phyloP scores from a whole-genome alignment of 2,113 vertebrate species.

The Psilopogon haemacephalus region DNA sequence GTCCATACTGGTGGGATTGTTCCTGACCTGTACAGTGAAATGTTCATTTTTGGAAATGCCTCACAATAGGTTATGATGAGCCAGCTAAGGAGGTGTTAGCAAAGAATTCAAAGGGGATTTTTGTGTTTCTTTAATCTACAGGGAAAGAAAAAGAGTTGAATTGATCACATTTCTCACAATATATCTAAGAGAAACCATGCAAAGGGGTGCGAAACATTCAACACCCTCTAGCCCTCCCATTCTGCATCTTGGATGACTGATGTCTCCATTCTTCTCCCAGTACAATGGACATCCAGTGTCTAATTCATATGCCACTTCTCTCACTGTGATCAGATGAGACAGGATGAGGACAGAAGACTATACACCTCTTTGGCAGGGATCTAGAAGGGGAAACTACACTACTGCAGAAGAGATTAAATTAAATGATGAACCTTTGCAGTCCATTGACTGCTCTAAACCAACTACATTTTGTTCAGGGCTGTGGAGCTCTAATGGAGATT shows the following conservation, averaged over 20 bases:
- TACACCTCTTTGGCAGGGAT: not conserved
- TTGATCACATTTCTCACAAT: not conserved
- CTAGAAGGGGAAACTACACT: not conserved
- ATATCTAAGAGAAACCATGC: not conserved
- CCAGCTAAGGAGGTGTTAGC: not conserved
- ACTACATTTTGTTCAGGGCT: not conserved
- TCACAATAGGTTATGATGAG: not conserved
- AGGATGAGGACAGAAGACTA: not conserved
- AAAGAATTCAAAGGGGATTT: not conserved
- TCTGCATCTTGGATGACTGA: not conserved
- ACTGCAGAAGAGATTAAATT: not conserved
- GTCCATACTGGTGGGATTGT: rapidly evolving
- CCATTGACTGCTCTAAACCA: not conserved
- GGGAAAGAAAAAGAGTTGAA: not conserved
- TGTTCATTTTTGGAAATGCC: not conserved
- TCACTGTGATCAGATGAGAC: not conserved
- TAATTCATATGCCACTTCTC: rapidly evolving
- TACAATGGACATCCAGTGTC: not conserved
- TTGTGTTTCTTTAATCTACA: not conserved
- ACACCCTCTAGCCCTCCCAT: not conserved
- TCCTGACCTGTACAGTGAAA: not conserved
- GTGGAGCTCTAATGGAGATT: not conserved
- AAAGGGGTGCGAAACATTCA: not conserved
- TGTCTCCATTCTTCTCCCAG: not conserved
- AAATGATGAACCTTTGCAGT: not conserved